Percentiles rank a stretch among this genome's conserved stretches.
phyloP scores from a whole-genome alignment of 2,113 vertebrate genomes.

The Bambusicola thoracicus region DNA sequence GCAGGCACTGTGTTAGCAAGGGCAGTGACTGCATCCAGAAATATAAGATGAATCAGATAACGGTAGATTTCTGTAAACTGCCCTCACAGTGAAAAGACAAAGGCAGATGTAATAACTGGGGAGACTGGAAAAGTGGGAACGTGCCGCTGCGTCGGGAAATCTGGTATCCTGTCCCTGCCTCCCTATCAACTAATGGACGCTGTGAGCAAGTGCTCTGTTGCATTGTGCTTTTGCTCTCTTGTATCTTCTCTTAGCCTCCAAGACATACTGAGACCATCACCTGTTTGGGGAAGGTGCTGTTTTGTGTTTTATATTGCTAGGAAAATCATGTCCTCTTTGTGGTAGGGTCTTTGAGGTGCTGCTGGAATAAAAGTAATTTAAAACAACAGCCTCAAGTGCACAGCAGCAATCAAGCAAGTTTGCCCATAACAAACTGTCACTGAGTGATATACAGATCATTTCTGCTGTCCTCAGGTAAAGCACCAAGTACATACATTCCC shows the following conservation, averaged over 20 bases:
- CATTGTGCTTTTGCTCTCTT: neutral
- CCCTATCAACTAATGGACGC: neutral
- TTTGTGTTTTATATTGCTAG: neutral
- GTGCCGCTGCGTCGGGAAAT: neutral
- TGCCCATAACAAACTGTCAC: neutral
- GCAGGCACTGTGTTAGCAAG: neutral
- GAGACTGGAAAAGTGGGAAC: neutral
- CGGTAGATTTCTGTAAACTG: neutral
- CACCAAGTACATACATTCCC: neutral
- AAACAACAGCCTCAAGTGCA: neutral
- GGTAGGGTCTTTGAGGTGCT: neutral
- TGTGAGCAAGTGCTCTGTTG: neutral
- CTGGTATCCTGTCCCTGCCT: accelerated
- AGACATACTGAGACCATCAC: neutral
- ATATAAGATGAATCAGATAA: neutral
- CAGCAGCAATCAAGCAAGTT: neutral
- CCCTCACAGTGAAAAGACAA: neutral
- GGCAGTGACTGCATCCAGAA: neutral
- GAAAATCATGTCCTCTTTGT: neutral
- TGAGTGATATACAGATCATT: neutral
- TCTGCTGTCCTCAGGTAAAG: neutral
- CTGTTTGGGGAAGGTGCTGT: neutral
- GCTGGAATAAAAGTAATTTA: conserved; percentile 12
- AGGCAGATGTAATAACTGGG: neutral
- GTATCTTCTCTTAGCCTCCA: neutral